phyloP scores from a whole-genome alignment of 2,888 invertebrate genomes.

The Cephalotes varians region DNA sequence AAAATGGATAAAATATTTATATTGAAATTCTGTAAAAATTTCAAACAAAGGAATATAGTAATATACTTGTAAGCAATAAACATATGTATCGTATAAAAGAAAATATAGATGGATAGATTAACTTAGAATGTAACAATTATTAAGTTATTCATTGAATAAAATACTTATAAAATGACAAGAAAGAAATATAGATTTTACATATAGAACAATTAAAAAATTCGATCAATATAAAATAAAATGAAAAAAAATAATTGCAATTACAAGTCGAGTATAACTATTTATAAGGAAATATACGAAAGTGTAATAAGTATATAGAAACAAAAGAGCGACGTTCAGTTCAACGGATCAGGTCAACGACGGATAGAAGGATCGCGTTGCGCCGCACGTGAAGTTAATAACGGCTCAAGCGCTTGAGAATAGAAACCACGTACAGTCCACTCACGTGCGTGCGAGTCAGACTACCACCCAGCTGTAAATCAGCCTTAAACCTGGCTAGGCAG shows the following conservation, averaged over 20 bases:
- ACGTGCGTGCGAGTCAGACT: slow-evolving; percentile 76
- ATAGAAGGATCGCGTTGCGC: slow-evolving; percentile 31
- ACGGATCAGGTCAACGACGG: background rate
- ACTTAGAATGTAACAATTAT: background rate
- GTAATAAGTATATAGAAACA: background rate
- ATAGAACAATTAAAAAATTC: background rate
- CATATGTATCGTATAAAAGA: too few species aligned
- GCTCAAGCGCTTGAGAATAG: slow-evolving; percentile 65
- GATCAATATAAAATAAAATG: background rate
- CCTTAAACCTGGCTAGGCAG: slow-evolving; percentile 81
- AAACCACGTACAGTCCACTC: slow-evolving; percentile 79
- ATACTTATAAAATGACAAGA: background rate
- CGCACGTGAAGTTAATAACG: slow-evolving; percentile 65
- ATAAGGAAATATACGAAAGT: background rate
- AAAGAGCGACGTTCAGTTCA: background rate
- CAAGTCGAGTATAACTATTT: background rate
- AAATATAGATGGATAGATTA: background rate
- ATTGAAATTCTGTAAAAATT: background rate
- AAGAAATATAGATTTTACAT: background rate
- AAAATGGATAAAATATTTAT: background rate
- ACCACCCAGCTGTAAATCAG: slow-evolving; percentile 82
- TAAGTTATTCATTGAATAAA: background rate
- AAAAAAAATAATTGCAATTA: background rate
- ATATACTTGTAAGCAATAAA: too few species aligned
- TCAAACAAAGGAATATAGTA: background rate